Percentiles rank a stretch among this genome's conserved stretches.
Conservation (phyloP, 1,140 invertebrate species). For the Marisa cornuarietis region DNA sequence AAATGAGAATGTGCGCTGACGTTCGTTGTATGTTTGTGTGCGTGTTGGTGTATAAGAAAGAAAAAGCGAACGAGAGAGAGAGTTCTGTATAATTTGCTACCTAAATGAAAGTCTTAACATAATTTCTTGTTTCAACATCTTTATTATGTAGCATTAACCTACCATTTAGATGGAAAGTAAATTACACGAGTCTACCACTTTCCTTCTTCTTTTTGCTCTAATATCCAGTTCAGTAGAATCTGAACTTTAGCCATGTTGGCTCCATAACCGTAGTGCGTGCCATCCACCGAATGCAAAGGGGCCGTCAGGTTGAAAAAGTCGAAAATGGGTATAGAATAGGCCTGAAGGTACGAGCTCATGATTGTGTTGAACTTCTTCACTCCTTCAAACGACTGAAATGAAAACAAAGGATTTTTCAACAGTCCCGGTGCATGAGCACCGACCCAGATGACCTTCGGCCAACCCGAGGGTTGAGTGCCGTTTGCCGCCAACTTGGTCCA, state of each 20-base stretch:
- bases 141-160: no score
- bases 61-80: no score
- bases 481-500: no score
- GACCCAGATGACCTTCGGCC: conserved; percentile 24
- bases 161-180: no score
- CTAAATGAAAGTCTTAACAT: no score
- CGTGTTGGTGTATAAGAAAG: no score
- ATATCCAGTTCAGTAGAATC: conserved; percentile 26
- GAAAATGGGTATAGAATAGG: conserved; percentile 6
- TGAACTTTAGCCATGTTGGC: conserved; percentile 28
- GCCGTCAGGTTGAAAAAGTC: conserved; percentile 28
- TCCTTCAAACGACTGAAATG: conserved; percentile 11
- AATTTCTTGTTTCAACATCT: no score
- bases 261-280: conserved; percentile 31
- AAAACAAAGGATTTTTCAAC: conserved; percentile 23
- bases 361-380: conserved; percentile 13
- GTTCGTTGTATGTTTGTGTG: no score
- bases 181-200: conserved; percentile 10
- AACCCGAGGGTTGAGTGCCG: neutral
- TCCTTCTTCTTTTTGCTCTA: neutral
- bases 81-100: no score
- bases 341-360: neutral
- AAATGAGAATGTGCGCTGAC: no score
- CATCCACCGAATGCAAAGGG: conserved; percentile 27
- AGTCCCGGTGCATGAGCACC: conserved; percentile 28